Conservation (phyloP, 2,113 vertebrate species). For the Hucho hucho region DNA sequence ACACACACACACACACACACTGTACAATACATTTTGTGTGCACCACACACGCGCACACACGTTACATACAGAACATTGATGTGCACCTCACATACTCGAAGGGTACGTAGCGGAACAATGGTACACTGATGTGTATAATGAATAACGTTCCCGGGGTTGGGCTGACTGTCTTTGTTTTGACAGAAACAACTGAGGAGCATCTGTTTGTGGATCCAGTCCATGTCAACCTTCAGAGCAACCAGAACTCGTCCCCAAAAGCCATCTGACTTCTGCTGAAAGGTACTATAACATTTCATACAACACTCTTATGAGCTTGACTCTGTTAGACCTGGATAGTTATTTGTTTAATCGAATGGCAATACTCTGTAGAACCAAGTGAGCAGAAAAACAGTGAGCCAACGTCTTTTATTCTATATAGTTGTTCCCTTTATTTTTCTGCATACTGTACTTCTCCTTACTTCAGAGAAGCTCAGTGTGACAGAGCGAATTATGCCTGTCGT, state of each 20-base stretch:
- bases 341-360: no score
- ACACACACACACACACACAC: background rate
- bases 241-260: constrained; percentile 36
- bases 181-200: constrained; percentile 54
- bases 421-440: no score
- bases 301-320: no score
- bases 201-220: constrained; percentile 37
- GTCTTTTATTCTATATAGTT: no score
- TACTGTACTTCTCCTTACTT: no score
- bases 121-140: background rate
- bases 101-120: background rate
- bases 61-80: no score
- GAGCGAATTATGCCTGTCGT: constrained; percentile 1
- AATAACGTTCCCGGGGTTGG: background rate
- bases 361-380: no score
- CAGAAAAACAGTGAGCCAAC: no score
- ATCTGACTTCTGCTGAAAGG: constrained; percentile 48
- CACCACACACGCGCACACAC: background rate
- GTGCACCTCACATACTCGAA: no score
- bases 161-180: constrained; percentile 23
- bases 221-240: constrained; percentile 34
- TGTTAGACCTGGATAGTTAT: no score
- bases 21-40: background rate
- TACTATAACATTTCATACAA: background rate
- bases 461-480: background rate